Percentiles rank a stretch among this genome's conserved stretches.
Evolutionary conservation across 2,888 invertebrate genomes (phyloP).

Genomic region (Norana najaformis): DNA sequence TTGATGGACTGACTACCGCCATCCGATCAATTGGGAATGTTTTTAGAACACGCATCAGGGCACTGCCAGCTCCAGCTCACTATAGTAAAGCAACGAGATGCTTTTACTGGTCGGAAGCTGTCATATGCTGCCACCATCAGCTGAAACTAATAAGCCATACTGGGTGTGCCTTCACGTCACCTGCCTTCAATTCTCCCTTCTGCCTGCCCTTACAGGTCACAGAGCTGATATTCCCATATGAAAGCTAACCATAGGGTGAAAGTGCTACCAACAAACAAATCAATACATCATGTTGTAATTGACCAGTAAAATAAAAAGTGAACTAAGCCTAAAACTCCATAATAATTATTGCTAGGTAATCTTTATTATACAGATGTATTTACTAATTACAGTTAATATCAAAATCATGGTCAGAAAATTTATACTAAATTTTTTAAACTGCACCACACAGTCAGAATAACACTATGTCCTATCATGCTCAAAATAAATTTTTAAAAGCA

Average conservation of each 20-base stretch:
- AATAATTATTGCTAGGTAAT: too few relatives aligned
- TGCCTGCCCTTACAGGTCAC: background rate
- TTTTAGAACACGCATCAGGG: background rate
- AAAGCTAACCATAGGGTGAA: background rate
- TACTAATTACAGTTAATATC: background rate
- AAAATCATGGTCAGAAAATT: background rate
- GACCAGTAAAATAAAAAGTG: background rate
- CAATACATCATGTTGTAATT: background rate
- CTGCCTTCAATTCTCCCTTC: background rate
- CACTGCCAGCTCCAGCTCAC: background rate
- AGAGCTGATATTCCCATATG: background rate
- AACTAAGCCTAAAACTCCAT: background rate
- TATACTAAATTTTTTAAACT: background rate
- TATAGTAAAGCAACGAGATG: background rate
- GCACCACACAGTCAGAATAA: background rate
- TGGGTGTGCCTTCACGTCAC: background rate
- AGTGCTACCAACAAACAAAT: background rate
- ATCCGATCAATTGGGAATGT: background rate
- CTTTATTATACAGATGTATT: background rate
- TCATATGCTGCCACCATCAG: background rate
- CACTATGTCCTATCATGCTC: background rate
- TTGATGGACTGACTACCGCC: background rate
- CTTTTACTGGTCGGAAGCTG: background rate
- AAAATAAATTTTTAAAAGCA: background rate
- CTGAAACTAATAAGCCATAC: background rate